Conservation (phyloP, 2,888 invertebrate species). For the Athrips mouffetella region DNA sequence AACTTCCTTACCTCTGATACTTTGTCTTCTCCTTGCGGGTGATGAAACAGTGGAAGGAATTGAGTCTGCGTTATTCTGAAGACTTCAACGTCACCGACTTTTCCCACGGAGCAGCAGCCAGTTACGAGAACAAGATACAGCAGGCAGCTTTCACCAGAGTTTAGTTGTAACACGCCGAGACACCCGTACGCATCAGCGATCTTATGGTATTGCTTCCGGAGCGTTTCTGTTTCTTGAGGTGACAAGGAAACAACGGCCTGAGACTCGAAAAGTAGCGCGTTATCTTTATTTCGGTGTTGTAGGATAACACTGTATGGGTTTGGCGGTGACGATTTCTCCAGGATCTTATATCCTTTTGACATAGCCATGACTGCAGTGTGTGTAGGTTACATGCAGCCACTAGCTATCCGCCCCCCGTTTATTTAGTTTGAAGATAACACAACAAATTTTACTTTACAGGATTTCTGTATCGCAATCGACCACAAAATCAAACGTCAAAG, state of each 20-base stretch:
- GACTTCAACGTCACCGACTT: slow-evolving; percentile 95
- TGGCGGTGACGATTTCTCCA: slow-evolving; percentile 91
- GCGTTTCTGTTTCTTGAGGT: slow-evolving; percentile 91
- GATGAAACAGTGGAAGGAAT: slow-evolving; percentile 91
- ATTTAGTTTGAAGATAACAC: slow-evolving; percentile 4
- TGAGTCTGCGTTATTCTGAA: slow-evolving; percentile 96
- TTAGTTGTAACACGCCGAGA: slow-evolving; percentile 93
- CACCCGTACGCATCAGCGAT: slow-evolving; percentile 97
- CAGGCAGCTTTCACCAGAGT: slow-evolving; percentile 89
- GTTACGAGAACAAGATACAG: slow-evolving; percentile 95
- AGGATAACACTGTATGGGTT: slow-evolving; percentile 93
- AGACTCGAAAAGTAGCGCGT: slow-evolving; percentile 93
- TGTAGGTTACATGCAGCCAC: slow-evolving; percentile 35
- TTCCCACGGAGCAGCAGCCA: slow-evolving; percentile 97
- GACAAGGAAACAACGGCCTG: slow-evolving; percentile 93
- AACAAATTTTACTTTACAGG: not conserved
- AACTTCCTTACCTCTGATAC: slow-evolving; percentile 87
- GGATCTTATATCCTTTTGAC: slow-evolving; percentile 94
- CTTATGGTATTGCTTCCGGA: slow-evolving; percentile 93
- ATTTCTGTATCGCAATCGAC: slow-evolving; percentile 5
- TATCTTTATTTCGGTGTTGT: slow-evolving; percentile 92
- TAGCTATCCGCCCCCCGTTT: slow-evolving; percentile 56
- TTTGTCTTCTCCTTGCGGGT: slow-evolving; percentile 79
- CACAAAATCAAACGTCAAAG: slow-evolving; percentile 6
- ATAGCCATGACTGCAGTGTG: slow-evolving; percentile 85